phyloP scores from a whole-genome alignment of 92 coral and sea anemone genomes.

The Epizoanthus rinbou region DNA sequence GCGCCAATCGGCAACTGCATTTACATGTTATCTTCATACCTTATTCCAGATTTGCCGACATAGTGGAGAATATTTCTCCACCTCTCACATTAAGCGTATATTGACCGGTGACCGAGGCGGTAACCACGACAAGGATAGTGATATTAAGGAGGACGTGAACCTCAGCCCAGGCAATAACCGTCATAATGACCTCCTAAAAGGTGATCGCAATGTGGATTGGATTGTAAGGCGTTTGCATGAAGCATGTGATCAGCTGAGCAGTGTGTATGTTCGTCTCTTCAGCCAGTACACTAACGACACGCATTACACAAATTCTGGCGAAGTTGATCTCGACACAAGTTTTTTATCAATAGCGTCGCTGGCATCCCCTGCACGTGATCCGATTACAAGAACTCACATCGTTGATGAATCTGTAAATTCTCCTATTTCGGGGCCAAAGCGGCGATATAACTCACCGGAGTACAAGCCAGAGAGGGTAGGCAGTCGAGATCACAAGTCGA shows the following conservation, averaged over 20 bases:
- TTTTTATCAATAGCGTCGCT: constrained; percentile 77
- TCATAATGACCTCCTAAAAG: constrained; percentile 85
- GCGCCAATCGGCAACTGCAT: constrained; percentile 97
- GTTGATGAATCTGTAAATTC: constrained; percentile 71
- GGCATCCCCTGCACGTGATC: constrained; percentile 90
- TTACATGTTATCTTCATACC: constrained; percentile 92
- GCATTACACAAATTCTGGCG: constrained; percentile 54
- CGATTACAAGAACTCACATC: constrained; percentile 48
- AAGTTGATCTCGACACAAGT: constrained; percentile 69
- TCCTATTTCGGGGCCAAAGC: constrained; percentile 54
- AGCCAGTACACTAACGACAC: constrained; percentile 80
- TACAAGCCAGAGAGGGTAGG: constrained; percentile 55
- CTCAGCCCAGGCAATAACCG: constrained; percentile 60
- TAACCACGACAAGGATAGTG: constrained; percentile 61
- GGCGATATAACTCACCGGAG: constrained; percentile 74
- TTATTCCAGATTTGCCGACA: constrained; percentile 96
- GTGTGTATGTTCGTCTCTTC: constrained; percentile 93
- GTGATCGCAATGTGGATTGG: constrained; percentile 95
- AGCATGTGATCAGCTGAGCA: constrained; percentile 95
- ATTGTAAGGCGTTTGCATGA: constrained; percentile 93
- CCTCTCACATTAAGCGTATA: constrained; percentile 94
- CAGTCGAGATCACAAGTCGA: constrained; percentile 63
- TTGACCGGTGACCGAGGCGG: constrained; percentile 90
- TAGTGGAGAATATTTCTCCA: constrained; percentile 96
- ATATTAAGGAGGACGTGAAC: constrained; percentile 64